Evolutionary conservation across 2,888 invertebrate genomes (phyloP), one percentile per base, ranked within the genome.

Genomic region (Mechanitis messenoides): DNA sequence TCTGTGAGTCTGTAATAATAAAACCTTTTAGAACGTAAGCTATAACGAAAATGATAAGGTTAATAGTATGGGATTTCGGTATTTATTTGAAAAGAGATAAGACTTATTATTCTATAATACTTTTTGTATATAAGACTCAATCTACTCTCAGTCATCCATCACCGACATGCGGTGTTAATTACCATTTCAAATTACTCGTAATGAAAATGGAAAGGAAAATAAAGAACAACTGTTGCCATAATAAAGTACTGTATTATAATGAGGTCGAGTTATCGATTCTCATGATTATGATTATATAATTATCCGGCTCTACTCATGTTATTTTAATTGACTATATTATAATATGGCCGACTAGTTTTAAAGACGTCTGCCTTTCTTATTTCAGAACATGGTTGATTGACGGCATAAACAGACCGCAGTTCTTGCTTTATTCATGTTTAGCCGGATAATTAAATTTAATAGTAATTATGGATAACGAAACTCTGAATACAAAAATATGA

Each of bases 181-280:
- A 86, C 79, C 76, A 83, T 81, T 84, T 81, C 79, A 82, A 85
- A 85, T 82, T 76, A 74, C 77, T 77, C 71, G 75, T 77, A 77
- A 74, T 76, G 75, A 76, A 78, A 79, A 79, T 80, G 74, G 73
- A 70, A 65, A 67, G 70, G 74, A 76, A 65, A 69, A 67, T 71
- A 63, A 68, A 68, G 66, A 61, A n/a, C 64, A 68, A 62, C 72
- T 74, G 73, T 70, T 77, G 70, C 71, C 73, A 68, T 65, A 67
- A 68, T 66, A 61, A 1, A 47, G 47, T 47, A 20, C 20, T 20
- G 38, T 38, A 38, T 38, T 47, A 47, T 47, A 47, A 47, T 47
- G 11, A 47, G n/a, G 47, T n/a, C 20, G 20, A 20, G 20, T 20
- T 20, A 20, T 20, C 20, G 20, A 20, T 20, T 20, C 20, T 20